Evolutionary conservation across 2,797 vertebrate genomes (phyloP).

Genomic region (Phrynocephalus vlangalii): DNA sequence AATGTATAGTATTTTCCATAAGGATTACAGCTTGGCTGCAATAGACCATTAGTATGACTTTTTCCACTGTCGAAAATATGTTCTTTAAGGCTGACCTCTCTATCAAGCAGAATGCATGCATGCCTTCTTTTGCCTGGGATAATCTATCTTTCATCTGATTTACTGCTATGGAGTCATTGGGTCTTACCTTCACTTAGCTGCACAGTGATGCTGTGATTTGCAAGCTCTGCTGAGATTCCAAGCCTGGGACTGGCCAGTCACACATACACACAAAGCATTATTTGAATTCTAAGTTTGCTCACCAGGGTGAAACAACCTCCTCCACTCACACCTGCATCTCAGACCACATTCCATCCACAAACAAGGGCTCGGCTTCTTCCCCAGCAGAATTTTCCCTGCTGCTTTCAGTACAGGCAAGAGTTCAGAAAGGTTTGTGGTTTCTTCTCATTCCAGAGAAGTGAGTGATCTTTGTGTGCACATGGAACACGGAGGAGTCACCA

Average conservation of each 20-base stretch:
- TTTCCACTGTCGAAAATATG: neutral
- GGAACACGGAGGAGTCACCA: neutral
- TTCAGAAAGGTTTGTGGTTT: conserved; percentile 44
- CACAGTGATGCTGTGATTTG: conserved; percentile 21
- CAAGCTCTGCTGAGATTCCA: conserved; percentile 31
- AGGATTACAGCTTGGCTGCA: neutral
- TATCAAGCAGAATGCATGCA: neutral
- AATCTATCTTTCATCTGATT: conserved; percentile 1
- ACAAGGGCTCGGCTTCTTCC: conserved; percentile 24
- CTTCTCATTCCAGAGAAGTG: conserved; percentile 41
- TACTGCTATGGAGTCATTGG: neutral
- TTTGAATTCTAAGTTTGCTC: conserved; percentile 39
- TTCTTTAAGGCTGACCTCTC: neutral
- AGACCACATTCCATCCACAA: conserved; percentile 23
- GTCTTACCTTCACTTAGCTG: neutral
- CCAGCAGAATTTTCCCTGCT: conserved; percentile 27
- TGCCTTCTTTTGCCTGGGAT: neutral
- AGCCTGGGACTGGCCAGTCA: conserved; percentile 10
- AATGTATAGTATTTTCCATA: too few species aligned
- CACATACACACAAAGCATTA: conserved; percentile 27
- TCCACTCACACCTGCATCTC: conserved; percentile 42
- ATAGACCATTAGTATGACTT: neutral
- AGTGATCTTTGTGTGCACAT: conserved; percentile 40
- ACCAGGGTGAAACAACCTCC: conserved; percentile 22
- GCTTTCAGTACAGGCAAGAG: conserved; percentile 34